Evolutionary conservation across 64 coral and sea anemone genomes (phyloP).

Genomic region (Montipora efflorescens): DNA sequence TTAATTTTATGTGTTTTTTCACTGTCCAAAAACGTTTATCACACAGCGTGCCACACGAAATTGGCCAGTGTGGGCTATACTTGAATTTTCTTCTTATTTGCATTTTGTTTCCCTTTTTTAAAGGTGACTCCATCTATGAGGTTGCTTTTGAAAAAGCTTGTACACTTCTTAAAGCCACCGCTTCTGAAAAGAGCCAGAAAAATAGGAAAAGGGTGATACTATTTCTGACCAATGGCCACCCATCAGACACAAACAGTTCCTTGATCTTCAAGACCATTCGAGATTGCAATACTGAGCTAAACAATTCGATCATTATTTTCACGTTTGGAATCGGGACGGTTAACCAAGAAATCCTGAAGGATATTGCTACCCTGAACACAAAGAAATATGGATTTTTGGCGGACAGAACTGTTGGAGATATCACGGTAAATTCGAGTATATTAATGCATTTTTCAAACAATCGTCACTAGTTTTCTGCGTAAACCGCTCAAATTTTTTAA

Average conservation of each 20-base stretch:
- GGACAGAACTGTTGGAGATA: neutral
- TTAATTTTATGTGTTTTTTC: too few species aligned
- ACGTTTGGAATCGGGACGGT: neutral
- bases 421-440: neutral
- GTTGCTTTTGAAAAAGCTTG: constrained; percentile 14
- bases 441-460: too few species aligned
- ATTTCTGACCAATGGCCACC: constrained; percentile 20
- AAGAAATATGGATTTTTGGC: neutral
- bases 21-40: too few species aligned
- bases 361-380: constrained; percentile 11
- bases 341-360: neutral
- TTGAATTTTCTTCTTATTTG: neutral
- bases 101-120: neutral
- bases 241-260: neutral
- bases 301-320: constrained; percentile 5
- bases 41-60: too few species aligned
- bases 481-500: too few species aligned
- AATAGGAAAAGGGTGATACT: constrained; percentile 1
- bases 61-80: too few species aligned
- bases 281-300: constrained; percentile 10
- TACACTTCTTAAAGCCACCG: neutral
- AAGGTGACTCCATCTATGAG: neutral
- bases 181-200: neutral
- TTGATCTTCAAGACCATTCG: constrained; percentile 8
- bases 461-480: too few species aligned